These are phyloP conservation scores for Chionoecetes opilio DNA, from an alignment of 1,140 invertebrate species.

Conservation along the genomic window DNA sequence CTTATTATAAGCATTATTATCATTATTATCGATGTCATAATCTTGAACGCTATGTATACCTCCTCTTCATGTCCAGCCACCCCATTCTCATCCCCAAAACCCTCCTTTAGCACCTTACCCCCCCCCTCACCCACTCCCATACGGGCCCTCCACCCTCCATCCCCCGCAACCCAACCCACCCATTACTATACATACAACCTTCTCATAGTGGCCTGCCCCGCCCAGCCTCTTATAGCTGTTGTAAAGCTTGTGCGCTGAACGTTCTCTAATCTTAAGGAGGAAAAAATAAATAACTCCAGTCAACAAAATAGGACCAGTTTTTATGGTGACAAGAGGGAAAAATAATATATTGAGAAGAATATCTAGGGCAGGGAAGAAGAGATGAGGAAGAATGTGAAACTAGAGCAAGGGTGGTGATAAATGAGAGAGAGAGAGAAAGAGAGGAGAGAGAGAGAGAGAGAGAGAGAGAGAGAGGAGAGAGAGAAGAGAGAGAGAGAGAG, in stretches of 20 bases:
- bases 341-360: background rate
- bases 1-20: too few relatives aligned
- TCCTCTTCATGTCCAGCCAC: too few relatives aligned
- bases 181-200: too few relatives aligned
- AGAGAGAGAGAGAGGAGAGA: background rate
- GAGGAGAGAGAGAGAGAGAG: background rate
- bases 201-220: too few relatives aligned
- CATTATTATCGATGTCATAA: too few relatives aligned
- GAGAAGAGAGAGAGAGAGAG: background rate
- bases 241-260: background rate
- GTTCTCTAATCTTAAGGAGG: background rate
- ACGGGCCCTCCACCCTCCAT: too few relatives aligned
- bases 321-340: background rate
- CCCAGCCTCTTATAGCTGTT: background rate
- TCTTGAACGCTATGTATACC: too few relatives aligned
- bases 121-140: too few relatives aligned
- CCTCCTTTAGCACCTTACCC: too few relatives aligned
- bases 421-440: background rate
- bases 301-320: background rate
- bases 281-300: background rate
- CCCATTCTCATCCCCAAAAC: too few relatives aligned
- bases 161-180: too few relatives aligned
- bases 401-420: background rate
- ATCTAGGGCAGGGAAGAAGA: background rate
- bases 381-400: too few relatives aligned